Base-by-base conservation (phyloP, 2,797 vertebrate species). In the Poeciliopsis paucimaculata region DNA sequence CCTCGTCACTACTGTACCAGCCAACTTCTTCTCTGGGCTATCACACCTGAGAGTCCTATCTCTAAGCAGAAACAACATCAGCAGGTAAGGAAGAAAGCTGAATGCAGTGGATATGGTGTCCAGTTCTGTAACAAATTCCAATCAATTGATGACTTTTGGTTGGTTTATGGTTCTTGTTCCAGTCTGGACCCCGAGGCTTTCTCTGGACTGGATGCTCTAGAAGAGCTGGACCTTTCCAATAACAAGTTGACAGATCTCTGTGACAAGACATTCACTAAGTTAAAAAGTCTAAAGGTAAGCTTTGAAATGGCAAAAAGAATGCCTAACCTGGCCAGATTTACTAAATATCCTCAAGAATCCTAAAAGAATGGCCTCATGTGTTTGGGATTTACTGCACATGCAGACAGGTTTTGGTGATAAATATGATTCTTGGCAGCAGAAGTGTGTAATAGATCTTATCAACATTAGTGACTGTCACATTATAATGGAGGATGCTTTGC, bases 61-160 rank as follows among this genome's bases (percentile, higher is more conserved):
- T 84, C 89, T 97, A 5, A 94, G 95, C 77, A 89, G 92, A 73
- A 98, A 97, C 83, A 79, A 34, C 10, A 96, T 98, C 78, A 87
- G 43, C 83, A 84, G 91, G 93, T 93, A 82, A 87, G 77, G 1
- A 18, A 13, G 12, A 72, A 31, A 53, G 31, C 7, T 51, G 43
- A 45, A 46, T 0, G 36, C 20, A 43, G 66, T 15, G 66, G 12
- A 23, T 3, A 11, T 68, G 23, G 1, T 26, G 20, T 68, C 2
- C 36, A 43, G 1, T 26, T 43, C 64, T 68, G 4, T 18, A 64
- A 36, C 1, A 64, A 20, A 20, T 8, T 18, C 60, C 6, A 18
- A 15, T 10, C 39, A 70, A 15, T 43, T 13, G 16, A n/a, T 34
- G 47, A 41, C 23, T 39, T 23, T 26, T 64, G 64, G 1, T 4